Evolutionary conservation across 2,113 vertebrate genomes (phyloP).

Genomic region (Plectropomus leopardus): DNA sequence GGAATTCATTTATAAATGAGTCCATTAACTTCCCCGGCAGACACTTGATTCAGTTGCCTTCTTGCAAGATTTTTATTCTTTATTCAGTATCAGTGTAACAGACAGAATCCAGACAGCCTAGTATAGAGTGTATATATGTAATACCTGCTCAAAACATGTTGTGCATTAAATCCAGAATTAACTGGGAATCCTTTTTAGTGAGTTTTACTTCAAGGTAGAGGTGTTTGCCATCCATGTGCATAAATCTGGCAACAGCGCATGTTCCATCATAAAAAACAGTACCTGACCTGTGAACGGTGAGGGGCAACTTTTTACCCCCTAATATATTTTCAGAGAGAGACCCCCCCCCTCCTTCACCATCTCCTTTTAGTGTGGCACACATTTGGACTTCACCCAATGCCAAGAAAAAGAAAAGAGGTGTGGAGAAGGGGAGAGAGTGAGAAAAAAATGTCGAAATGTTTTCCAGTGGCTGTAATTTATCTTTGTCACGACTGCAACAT

Average conservation of each 20-base stretch:
- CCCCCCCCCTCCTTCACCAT: conserved; percentile 28
- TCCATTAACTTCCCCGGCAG: conserved; percentile 18
- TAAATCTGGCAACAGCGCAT: conserved; percentile 47
- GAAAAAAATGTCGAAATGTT: conserved; percentile 77
- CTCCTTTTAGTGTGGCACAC: conserved; percentile 71
- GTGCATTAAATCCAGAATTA: conserved; percentile 34
- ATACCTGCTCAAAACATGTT: conserved; percentile 36
- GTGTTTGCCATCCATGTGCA: conserved; percentile 44
- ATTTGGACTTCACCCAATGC: conserved; percentile 69
- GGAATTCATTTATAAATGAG: conserved; percentile 31
- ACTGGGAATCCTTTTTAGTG: conserved; percentile 47
- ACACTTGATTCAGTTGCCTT: conserved; percentile 17
- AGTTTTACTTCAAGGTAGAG: conserved; percentile 32
- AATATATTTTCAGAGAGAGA: conserved; percentile 67
- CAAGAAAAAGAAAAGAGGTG: conserved; percentile 50
- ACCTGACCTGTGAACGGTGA: conserved; percentile 65
- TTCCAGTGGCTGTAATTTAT: conserved; percentile 86
- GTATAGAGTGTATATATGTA: conserved; percentile 28
- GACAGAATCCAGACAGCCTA: conserved; percentile 12
- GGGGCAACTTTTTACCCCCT: conserved; percentile 50
- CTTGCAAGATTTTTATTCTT: conserved; percentile 27
- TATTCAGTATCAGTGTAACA: conserved; percentile 15
- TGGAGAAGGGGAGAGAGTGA: conserved; percentile 42
- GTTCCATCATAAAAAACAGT: conserved; percentile 65
- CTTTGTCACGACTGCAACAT: conserved; percentile 85